phyloP scores from a whole-genome alignment of 30 jellyfish, hydroid and myxozoan genomes.

The Aurelia aurita region DNA sequence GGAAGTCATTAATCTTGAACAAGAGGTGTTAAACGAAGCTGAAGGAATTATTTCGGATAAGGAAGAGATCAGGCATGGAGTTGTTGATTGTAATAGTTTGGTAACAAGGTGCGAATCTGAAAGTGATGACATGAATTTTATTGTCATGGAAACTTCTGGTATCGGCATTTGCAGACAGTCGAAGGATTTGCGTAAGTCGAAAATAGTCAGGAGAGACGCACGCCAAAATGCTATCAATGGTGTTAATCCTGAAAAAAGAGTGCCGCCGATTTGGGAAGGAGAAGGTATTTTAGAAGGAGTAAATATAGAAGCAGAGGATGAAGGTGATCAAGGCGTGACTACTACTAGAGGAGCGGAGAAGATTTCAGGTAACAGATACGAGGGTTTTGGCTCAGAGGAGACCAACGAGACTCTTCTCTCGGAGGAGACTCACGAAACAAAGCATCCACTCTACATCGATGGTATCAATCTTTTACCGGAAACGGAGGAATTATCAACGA shows the following conservation, averaged over 20 bases:
- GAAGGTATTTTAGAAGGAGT: neutral
- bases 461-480: no score
- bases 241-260: conserved; percentile 28
- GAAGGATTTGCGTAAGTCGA: conserved; percentile 16
- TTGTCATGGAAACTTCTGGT: conserved; percentile 12
- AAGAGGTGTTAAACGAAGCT: neutral
- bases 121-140: conserved; percentile 8
- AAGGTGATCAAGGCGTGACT: no score
- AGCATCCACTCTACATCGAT: no score
- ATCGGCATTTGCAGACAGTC: conserved; percentile 12
- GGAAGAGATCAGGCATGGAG: conserved; percentile 6
- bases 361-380: no score
- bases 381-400: no score
- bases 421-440: no score
- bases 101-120: conserved; percentile 12
- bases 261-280: conserved; percentile 24
- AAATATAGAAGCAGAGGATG: no score
- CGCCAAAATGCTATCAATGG: conserved; percentile 50
- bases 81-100: conserved; percentile 1
- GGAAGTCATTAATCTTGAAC: no score
- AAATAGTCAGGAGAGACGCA: conserved; percentile 27
- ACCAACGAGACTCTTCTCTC: no score
- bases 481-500: no score
- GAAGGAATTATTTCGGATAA: conserved; percentile 3
- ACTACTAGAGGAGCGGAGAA: no score